Conservation (phyloP, 1,140 invertebrate species). For the Alviniconcha marisindica region DNA sequence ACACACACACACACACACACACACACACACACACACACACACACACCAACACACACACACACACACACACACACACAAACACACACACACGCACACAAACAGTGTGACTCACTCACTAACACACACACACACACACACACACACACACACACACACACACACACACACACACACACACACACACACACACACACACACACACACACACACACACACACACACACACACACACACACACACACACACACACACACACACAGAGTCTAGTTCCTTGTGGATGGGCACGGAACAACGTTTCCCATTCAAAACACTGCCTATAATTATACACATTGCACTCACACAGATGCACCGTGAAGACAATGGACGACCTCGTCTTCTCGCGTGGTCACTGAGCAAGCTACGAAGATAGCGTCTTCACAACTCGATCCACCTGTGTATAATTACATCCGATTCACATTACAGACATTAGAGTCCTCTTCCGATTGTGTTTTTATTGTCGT, state of each 20-base stretch:
- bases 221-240: neutral
- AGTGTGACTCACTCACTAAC: neutral
- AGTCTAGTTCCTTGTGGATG: no score
- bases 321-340: no score
- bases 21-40: slow-evolving; percentile 1
- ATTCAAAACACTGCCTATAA: no score
- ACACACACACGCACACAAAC: slow-evolving; percentile 12
- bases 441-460: no score
- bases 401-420: no score
- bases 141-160: slow-evolving; percentile 5
- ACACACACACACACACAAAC: neutral
- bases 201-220: neutral
- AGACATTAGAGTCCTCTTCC: no score
- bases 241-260: neutral
- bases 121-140: slow-evolving; percentile 7
- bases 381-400: neutral
- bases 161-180: slow-evolving; percentile 15
- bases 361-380: neutral
- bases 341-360: no score
- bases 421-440: no score
- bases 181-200: slow-evolving; percentile 1
- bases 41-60: neutral
- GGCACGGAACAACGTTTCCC: no score
- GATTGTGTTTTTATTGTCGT: no score
- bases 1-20: neutral